Base-by-base conservation (phyloP, 2,797 vertebrate species). In the Sebastes kiyomatsui region DNA sequence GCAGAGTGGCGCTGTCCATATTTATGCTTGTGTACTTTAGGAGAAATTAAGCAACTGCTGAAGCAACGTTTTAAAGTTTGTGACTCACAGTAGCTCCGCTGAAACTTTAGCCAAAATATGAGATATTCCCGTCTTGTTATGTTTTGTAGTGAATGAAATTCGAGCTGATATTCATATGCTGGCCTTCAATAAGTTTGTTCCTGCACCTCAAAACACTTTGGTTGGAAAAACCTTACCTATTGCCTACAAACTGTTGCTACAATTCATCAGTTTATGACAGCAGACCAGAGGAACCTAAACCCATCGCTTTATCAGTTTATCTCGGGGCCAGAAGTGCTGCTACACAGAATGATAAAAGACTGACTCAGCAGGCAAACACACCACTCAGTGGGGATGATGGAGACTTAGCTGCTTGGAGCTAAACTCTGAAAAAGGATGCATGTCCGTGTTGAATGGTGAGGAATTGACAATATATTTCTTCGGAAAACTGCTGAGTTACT, bases 281-380 rank as follows among this genome's bases (percentile, higher is more conserved):
- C 73, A 28, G 71, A 60, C 18, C 18, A 16, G 62, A 72, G 66
- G 35, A 70, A 80, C 9, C 65, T n/a, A 28, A 70, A 74, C 33
- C 46, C 59, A 54, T 60, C 55, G 10, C 73, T 70, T 68, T 30
- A 74, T 83, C 77, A 42, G 42, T 74, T 83, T 18, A 80, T 80
- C 70, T 27, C 11, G 0, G 27, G 25, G 55, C 52, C 67, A 77
- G 72, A 8, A 54, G 64, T 72, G 25, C 49, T 6, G 46, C 79
- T 72, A 72, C 56, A 55, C 59, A 33, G 71, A 71, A 62, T 68
- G 73, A 77, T 52, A 74, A 71, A 54, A 71, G 74, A 60, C 32
- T 32, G 80, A 83, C 59, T 80, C 69, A 70, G 84, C 33, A 22
- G 73, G 69, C n/a, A 25, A 74, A 74, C 32, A 69, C 67, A 78